Percentiles rank a stretch among this genome's conserved stretches.
These are phyloP conservation scores for Sclerurus mexicanus DNA, from an alignment of 2,113 vertebrate species.

Conservation along the genomic window DNA sequence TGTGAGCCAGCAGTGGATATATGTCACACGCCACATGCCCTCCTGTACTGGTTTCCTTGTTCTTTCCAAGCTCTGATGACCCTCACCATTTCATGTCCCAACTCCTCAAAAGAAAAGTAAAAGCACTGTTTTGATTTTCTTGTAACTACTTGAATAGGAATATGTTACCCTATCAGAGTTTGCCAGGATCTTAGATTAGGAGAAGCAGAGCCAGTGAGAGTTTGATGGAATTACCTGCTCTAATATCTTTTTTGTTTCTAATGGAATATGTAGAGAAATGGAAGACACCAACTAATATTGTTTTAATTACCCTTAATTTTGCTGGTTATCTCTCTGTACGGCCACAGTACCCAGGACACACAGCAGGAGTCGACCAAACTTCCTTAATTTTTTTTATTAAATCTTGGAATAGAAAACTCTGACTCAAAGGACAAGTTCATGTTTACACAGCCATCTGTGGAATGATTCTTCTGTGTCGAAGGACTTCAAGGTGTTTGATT, in stretches of 20 bases:
- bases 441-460: not conserved
- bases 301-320: not conserved
- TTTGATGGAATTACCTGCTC: not conserved
- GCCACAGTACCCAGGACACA: not conserved
- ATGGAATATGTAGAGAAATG: not conserved
- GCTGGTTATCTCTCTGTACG: accelerated
- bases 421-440: not conserved
- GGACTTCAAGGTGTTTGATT: not conserved
- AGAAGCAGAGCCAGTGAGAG: not conserved
- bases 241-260: not conserved
- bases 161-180: not conserved
- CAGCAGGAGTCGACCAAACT: not conserved
- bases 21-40: not conserved
- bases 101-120: not conserved
- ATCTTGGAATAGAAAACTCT: not conserved
- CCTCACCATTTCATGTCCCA: not conserved
- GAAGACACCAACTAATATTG: not conserved
- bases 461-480: not conserved
- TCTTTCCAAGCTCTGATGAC: not conserved
- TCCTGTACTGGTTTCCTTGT: not conserved
- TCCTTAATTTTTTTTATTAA: not conserved
- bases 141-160: not conserved
- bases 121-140: not conserved
- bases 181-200: not conserved
- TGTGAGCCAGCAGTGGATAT: not conserved